phyloP scores from a whole-genome alignment of 2,797 vertebrate genomes.

The Peromyscus nudipes region DNA sequence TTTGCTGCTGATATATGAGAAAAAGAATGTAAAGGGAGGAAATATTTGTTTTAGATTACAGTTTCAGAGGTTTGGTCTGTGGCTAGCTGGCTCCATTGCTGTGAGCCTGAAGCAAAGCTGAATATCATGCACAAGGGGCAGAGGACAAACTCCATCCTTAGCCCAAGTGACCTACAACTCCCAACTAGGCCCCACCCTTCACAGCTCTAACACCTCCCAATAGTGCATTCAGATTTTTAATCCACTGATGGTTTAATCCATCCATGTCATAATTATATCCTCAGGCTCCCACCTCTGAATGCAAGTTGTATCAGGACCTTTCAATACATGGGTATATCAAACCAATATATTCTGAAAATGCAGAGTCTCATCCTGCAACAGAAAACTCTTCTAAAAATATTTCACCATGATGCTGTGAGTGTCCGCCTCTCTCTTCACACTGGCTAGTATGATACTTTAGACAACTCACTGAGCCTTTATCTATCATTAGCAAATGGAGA shows the following conservation, averaged over 20 bases:
- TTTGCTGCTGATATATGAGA: neutral
- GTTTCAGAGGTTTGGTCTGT: neutral
- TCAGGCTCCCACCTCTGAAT: neutral
- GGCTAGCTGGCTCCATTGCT: neutral
- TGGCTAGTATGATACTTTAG: neutral
- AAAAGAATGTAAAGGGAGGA: neutral
- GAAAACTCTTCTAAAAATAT: neutral
- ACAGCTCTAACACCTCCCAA: neutral
- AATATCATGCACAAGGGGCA: neutral
- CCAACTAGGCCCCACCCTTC: neutral
- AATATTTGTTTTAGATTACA: too few species aligned
- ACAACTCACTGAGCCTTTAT: neutral
- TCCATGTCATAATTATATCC: neutral
- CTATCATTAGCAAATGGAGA: neutral
- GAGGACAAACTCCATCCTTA: neutral
- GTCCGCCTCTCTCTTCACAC: neutral
- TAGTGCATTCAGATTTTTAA: neutral
- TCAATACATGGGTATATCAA: neutral
- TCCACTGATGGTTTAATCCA: neutral
- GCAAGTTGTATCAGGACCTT: neutral
- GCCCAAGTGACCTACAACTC: neutral
- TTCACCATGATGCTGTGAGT: neutral
- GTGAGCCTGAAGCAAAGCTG: neutral
- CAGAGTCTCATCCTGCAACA: neutral
- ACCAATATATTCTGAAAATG: conserved; percentile 40